Evolutionary conservation across 1,140 invertebrate species (phyloP).

Genomic region (Myzus persicae): DNA sequence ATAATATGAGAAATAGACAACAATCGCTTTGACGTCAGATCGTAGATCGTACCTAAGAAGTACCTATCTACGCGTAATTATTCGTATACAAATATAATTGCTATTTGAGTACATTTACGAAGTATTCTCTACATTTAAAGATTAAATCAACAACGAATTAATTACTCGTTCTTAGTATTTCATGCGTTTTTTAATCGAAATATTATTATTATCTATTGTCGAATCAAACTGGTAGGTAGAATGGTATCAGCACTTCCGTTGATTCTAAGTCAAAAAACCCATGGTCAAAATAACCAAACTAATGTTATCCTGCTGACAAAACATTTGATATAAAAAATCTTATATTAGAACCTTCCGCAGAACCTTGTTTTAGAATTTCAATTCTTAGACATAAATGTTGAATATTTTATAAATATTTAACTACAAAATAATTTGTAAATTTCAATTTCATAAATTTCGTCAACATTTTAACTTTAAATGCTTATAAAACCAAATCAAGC

Average conservation of each 20-base stretch:
- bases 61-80: neutral
- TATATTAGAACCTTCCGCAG: too few relatives aligned
- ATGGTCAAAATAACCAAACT: neutral
- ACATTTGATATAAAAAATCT: too few relatives aligned
- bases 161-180: neutral
- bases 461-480: too few relatives aligned
- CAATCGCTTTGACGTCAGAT: neutral
- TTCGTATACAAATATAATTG: neutral
- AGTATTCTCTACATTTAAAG: neutral
- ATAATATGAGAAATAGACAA: neutral
- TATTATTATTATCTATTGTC: neutral
- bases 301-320: too few relatives aligned
- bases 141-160: neutral
- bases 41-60: neutral
- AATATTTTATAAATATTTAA: too few relatives aligned
- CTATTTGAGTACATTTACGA: neutral
- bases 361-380: too few relatives aligned
- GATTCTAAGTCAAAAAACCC: neutral
- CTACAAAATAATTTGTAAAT: too few relatives aligned
- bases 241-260: neutral
- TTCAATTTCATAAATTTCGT: too few relatives aligned
- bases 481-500: too few relatives aligned
- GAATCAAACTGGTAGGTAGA: neutral
- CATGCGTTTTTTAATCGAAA: neutral
- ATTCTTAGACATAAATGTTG: too few relatives aligned